Evolutionary conservation across 2,888 invertebrate genomes (phyloP), one percentile per base, ranked within the genome.

Genomic region (Drosophila kambysellisi): DNA sequence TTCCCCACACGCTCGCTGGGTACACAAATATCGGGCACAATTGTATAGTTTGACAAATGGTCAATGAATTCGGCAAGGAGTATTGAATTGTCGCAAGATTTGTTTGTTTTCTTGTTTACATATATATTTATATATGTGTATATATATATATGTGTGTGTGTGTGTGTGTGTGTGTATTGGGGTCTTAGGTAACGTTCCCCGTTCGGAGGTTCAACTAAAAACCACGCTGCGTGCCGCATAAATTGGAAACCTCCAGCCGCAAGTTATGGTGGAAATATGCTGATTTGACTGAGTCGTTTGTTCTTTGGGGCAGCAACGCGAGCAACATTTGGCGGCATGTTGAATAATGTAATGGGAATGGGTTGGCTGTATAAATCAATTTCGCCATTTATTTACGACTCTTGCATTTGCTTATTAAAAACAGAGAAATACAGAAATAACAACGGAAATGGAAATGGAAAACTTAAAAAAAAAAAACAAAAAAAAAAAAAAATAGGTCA

Each of bases 311-410:
- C 37, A 17, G 46, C 29, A 46, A 46, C 46, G 46, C 8, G 46
- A 37, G 50, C 50, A 20, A 29, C 60, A 50, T 37, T 50, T 35
- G 48, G 59, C 33, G 25, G 51, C 57, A 57, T 57, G 43, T 15
- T 41, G 32, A 41, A 57, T 32, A 41, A 57, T 20, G n/a, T 2
- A 35, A 8, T 5, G 8, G 32, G 50, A 29, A 20, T 7, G 41
- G 15, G 17, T 51, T 37, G 20, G 33, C 35, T 68, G 53, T 66
- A 80, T 82, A 87, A 87, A 82, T 87, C 84, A 87, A 78, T 83
- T 82, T 77, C 67, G 66, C 74, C 57, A 75, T 75, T 83, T 85
- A 76, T 83, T 87, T 77, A 83, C 77, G 76, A 74, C 80, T 70
- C 71, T 59, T 46, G 62, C 79, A 69, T 78, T 71, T 76, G 78